Evolutionary conservation across 2,797 vertebrate species (phyloP).

Genomic region (Myotis vivesi): DNA sequence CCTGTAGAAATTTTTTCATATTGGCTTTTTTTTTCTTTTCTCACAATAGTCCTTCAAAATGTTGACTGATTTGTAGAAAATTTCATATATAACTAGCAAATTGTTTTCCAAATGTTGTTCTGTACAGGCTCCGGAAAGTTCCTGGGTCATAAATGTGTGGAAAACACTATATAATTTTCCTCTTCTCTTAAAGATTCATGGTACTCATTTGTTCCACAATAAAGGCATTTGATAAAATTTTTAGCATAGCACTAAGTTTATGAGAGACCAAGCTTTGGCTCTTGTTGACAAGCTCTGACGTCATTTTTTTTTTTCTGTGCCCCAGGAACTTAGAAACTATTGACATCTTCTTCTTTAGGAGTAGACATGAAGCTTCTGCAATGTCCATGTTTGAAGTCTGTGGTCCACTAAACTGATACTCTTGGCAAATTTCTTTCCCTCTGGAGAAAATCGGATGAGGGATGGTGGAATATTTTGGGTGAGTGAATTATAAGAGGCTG

Average conservation of each 20-base stretch:
- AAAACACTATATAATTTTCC: background rate
- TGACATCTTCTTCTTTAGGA: background rate
- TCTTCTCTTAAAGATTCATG: background rate
- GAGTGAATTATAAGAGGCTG: background rate
- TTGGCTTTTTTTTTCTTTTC: background rate
- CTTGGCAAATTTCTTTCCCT: background rate
- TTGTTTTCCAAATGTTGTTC: slow-evolving; percentile 50
- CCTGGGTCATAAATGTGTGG: background rate
- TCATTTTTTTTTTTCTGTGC: slow-evolving; percentile 1
- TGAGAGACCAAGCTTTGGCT: background rate
- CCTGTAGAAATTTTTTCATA: background rate
- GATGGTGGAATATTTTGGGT: background rate
- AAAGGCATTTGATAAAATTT: slow-evolving; percentile 15
- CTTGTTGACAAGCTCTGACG: background rate
- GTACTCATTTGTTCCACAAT: background rate
- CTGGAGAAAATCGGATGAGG: background rate
- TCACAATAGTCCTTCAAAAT: background rate
- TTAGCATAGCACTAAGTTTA: background rate
- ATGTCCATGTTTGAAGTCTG: background rate
- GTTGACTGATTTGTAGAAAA: background rate
- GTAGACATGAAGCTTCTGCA: background rate
- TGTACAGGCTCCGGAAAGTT: background rate
- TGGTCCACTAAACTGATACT: background rate
- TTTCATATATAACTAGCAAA: background rate
- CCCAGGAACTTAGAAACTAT: background rate